Evolutionary conservation across 2,888 invertebrate species (phyloP).

Genomic region (Hanleya hanleyi): DNA sequence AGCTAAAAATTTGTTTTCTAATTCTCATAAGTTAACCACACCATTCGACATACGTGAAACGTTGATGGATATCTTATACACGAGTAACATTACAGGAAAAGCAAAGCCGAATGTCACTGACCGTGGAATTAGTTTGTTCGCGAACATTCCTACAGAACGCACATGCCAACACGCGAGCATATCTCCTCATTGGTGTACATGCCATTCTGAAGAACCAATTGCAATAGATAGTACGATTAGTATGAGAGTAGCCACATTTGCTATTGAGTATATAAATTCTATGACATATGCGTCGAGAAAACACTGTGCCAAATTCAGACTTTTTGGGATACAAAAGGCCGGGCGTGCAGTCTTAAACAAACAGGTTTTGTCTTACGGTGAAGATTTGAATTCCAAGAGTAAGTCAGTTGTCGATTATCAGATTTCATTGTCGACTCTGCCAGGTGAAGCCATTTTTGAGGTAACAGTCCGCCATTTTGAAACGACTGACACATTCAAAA

Average conservation of each 20-base stretch:
- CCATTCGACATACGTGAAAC: constrained; percentile 90
- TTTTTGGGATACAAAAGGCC: no score
- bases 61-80: constrained; percentile 79
- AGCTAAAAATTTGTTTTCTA: constrained; percentile 79
- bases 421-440: constrained; percentile 79
- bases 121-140: constrained; percentile 80
- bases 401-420: constrained; percentile 74
- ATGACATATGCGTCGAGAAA: no score
- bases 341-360: no score
- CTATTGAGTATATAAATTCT: constrained; percentile 82
- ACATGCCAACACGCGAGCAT: constrained; percentile 87
- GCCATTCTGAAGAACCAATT: constrained; percentile 81
- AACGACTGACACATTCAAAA: constrained; percentile 68
- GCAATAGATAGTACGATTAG: constrained; percentile 77
- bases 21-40: constrained; percentile 82
- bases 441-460: constrained; percentile 85
- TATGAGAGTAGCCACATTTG: constrained; percentile 77
- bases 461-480: constrained; percentile 80
- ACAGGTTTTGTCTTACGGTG: constrained; percentile 80
- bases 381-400: no score
- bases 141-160: constrained; percentile 81
- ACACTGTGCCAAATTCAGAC: constrained; percentile 75
- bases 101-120: neutral
- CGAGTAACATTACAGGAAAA: neutral
- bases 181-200: constrained; percentile 92